Conservation (phyloP, 2,113 vertebrate genomes). For the Lichenostomus cassidix region DNA sequence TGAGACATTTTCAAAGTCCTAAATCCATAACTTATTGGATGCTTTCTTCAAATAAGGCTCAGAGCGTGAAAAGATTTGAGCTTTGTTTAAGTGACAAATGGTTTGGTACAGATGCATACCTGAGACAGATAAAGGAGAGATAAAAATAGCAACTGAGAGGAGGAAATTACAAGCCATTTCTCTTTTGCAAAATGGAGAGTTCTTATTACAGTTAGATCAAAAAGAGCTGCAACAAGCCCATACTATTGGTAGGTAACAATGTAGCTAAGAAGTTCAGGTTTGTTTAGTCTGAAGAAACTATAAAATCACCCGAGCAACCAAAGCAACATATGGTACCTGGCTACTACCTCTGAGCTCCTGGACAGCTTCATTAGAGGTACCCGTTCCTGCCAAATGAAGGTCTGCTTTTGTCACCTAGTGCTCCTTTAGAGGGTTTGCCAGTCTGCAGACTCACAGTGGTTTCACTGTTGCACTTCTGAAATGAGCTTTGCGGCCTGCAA, state of each 20-base stretch:
- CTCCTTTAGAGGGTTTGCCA: not conserved
- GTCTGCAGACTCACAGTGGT: not conserved
- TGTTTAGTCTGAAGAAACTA: constrained; percentile 30
- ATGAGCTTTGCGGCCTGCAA: not conserved
- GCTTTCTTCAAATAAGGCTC: not conserved
- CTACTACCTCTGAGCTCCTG: constrained; percentile 45
- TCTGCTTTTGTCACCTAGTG: not conserved
- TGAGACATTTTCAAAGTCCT: not conserved
- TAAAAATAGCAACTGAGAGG: not conserved
- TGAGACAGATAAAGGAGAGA: not conserved
- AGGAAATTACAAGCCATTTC: constrained; percentile 47
- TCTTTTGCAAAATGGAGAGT: not conserved
- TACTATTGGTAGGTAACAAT: not conserved
- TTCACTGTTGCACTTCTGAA: not conserved
- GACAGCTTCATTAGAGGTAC: not conserved
- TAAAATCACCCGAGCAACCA: constrained; percentile 44
- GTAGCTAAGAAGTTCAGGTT: constrained; percentile 37
- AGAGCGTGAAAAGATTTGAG: not conserved
- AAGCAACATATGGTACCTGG: constrained; percentile 37
- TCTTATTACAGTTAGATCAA: not conserved
- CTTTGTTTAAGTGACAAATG: not conserved
- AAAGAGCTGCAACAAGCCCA: not conserved
- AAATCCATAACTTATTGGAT: not conserved
- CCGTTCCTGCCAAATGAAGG: not conserved
- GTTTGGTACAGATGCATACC: not conserved